Evolutionary conservation across 2,113 vertebrate genomes (phyloP).

Genomic region (Misgurnus mizolepis): DNA sequence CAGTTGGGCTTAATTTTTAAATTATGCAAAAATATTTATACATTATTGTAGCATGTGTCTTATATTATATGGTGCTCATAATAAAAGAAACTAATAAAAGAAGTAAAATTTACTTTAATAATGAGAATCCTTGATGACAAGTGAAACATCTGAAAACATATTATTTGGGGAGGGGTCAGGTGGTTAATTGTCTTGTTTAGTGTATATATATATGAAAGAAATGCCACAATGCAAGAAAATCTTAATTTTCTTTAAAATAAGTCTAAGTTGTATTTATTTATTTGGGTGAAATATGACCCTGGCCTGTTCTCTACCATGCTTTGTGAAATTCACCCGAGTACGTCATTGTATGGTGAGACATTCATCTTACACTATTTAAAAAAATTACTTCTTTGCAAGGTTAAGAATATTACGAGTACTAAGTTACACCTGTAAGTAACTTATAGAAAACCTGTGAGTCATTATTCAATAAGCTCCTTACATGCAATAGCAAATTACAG

Average conservation of each 20-base stretch:
- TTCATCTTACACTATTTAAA: not conserved
- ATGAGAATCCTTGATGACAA: too few species aligned
- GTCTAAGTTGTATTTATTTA: not conserved
- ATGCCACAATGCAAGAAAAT: not conserved
- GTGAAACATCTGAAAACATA: too few species aligned
- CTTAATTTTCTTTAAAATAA: not conserved
- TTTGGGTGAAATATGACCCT: constrained; percentile 10
- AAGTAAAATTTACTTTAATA: too few species aligned
- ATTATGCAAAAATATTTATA: not conserved
- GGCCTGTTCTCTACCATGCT: not conserved
- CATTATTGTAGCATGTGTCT: not conserved
- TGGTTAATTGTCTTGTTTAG: too few species aligned
- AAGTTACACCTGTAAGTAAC: not conserved
- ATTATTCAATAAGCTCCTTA: not conserved
- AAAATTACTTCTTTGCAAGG: too few species aligned
- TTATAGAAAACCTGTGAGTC: constrained; percentile 12
- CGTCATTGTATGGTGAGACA: too few species aligned
- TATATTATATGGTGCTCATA: not conserved
- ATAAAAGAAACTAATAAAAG: not conserved
- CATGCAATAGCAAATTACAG: not conserved
- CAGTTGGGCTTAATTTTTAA: not conserved
- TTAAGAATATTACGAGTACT: not conserved
- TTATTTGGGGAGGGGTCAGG: too few species aligned
- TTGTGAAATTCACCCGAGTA: not conserved
- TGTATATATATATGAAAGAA: not conserved